Conservation (phyloP, 2,113 vertebrate genomes). For the Eretmochelys imbricata region DNA sequence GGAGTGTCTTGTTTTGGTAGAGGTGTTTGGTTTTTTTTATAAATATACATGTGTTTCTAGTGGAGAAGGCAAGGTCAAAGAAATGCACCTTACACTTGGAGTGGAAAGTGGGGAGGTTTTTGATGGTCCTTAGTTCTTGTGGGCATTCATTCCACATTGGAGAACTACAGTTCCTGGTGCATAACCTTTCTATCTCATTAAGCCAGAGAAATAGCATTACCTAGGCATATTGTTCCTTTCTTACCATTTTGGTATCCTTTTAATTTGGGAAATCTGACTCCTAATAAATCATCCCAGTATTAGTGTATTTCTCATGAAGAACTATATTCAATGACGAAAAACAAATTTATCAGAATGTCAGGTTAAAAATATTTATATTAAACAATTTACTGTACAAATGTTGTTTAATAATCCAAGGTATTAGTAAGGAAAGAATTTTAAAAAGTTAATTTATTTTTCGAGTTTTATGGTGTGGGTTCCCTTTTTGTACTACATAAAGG, state of each 20-base stretch:
- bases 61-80: no score
- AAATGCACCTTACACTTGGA: no score
- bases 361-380: neutral
- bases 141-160: neutral
- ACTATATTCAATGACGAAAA: neutral
- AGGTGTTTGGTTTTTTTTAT: no score
- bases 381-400: neutral
- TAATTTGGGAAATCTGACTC: neutral
- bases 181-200: neutral
- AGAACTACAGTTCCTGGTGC: neutral
- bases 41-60: no score
- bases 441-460: neutral
- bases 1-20: no score
- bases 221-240: neutral
- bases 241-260: neutral
- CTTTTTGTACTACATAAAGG: neutral
- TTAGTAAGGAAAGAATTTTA: neutral
- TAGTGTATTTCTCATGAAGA: neutral
- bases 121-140: no score
- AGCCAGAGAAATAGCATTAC: neutral
- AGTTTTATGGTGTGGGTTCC: neutral
- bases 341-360: neutral
- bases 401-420: neutral
- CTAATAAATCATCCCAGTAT: neutral
- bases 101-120: no score